Base-by-base conservation (phyloP, 92 coral and sea anemone genomes). In the Porites cylindrica region DNA sequence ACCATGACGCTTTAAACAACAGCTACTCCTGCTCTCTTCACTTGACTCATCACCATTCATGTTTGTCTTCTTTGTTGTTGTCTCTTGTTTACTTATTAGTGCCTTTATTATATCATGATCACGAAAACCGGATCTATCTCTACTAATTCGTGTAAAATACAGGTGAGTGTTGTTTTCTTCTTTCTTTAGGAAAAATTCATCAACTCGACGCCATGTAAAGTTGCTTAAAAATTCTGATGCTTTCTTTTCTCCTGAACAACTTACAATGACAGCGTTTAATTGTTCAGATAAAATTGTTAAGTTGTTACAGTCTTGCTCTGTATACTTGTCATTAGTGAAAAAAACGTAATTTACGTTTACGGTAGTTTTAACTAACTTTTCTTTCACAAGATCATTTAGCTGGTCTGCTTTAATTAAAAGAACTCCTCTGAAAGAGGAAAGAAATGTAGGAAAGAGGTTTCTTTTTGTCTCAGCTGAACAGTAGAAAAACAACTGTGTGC, bases 241-340 rank as follows among this genome's bases (percentile, higher is more conserved):
- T 77, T 61, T 77, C 70, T 29, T 29, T 77, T 60, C 81, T 26
- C 81, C 81, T 53, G 81, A 77, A 77, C 81, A 61, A 69, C 80
- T 58, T 11, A 26, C 65, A 14, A 76, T 20, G 6, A 76, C 51
- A 6, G 67, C 80, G 1, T 29, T 61, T 18, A 62, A 18, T n/a
- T 77, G 26, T 59, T 77, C 81, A 8, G 19, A 14, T 29, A 77
- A 10, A 60, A 26, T 77, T 52, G 38, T 77, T 20, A 61, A 43
- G 81, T 61, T 26, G 3, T 5, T 66, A 61, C 61, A 16, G 58
- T 47, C 19, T 24, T 60, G 19, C 21, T 53, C 64, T 75, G 32
- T 7, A 75, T 75, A n/a, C 14, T 20, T 12, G 43, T 38, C 0
- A 2, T 10, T 5, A 51, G 17, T 3, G 13, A 72, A 51, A 43